Evolutionary conservation across 2,113 vertebrate species (phyloP), one percentile per base, ranked within the genome.

Genomic region (Microtus pennsylvanicus): DNA sequence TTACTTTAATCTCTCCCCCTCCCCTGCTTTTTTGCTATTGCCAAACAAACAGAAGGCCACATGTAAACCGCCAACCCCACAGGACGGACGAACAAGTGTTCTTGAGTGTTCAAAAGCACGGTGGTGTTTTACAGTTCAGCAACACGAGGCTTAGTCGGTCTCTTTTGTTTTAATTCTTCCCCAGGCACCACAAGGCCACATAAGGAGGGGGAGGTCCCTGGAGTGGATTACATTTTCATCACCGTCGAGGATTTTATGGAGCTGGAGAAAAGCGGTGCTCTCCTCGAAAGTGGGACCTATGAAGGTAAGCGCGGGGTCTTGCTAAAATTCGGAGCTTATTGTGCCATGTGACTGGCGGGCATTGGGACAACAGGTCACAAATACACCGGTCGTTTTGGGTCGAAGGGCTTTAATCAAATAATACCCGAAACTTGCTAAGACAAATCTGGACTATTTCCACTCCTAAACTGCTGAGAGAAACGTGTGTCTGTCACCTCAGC

Each of bases 201-300:
- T 99, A 99, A 99, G 99, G 99, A 99, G 98, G 99, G 99, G 30
- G 99, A 99, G 98, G 99, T 99, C 97, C 99, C 99, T 0, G 99
- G 99, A 95, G 99, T 99, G 98, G 99, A 99, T 98, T 99, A 99
- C 98, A 99, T 99, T 98, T 99, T 99, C 96, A 99, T 99, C 98
- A 99, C 99, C 45, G 98, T 99, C 97, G 99, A 99, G 98, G 99
- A 99, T 98, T 99, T 99, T 99, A 99, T 99, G 99, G 99, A 99
- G 99, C 97, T 99, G 98, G 99, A 99, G 99, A 99, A 99, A 99
- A 99, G 99, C 94, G 99, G 99, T 94, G 99, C 99, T 98, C 99
- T 99, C 94, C 98, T 99, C 93, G 99, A 99, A 99, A 99, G 99
- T 21, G 99, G 99, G 98, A 99, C 99, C 72, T 99, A 99, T 99